Evolutionary conservation across 2,113 vertebrate species (phyloP), one percentile per base, ranked within the genome.

Genomic region (Paratilapia polleni): DNA sequence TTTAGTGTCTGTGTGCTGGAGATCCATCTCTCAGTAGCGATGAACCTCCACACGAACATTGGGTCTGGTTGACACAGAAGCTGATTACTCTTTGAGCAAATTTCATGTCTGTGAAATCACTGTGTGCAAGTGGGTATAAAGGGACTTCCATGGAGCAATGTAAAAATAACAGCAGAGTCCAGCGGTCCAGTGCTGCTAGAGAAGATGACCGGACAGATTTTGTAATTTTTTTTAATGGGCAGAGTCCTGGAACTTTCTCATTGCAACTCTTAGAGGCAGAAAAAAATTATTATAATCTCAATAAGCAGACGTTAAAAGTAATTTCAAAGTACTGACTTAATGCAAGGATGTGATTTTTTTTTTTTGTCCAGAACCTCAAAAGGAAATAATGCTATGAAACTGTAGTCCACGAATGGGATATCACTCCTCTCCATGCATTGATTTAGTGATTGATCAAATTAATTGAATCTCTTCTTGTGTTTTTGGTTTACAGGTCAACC

Each of bases 401-500:
- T 36, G 61, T 41, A 26, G 15, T 64, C 24, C 17, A 10, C 7
- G 22, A 56, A 8, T 66, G 28, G 47, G 19, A 41, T 43, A 22
- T 28, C 22, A 17, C 74, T 78, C 52, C 38, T 59, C 58, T 82
- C 41, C 47, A 17, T 78, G 34, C 54, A 43, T 28, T 28, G 41
- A 31, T 38, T 79, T 34, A 74, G 47, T 81, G 26, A 31, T 77
- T 31, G 28, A 31, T 80, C 47, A 20, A 64, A 58, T 81, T 85
- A 54, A 91, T 70, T 75, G 15, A 74, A 68, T 78, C 56, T 84
- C 3, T 73, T 84, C 17, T 70, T 9, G 20, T 84, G 17, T 89
- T 83, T 81, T 79, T 92, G 41, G 43, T 24, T 88, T 85, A 9
- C 91, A 95, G 92, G 86, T 94, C 93, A 31, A 94, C 93, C 78